phyloP scores from a whole-genome alignment of 35 echinoderm and acorn worm species.

The Lytechinus variegatus region DNA sequence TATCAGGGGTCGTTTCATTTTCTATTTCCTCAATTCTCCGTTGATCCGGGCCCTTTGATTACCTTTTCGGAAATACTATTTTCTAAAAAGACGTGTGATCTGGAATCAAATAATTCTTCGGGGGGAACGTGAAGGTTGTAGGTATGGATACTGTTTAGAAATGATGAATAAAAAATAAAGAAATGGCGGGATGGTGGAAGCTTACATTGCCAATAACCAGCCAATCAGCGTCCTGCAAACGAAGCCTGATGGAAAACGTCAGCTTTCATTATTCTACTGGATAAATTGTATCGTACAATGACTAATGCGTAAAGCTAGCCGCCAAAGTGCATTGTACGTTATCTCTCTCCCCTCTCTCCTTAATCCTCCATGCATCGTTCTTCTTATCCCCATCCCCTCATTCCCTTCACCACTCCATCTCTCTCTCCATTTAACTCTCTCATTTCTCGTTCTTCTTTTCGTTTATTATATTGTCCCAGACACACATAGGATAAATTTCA shows the following conservation, averaged over 20 bases:
- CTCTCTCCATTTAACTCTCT: background rate
- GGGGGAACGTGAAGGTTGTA: background rate
- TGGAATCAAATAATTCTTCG: conserved; percentile 12
- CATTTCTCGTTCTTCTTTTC: background rate
- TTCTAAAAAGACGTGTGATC: background rate
- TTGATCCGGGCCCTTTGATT: background rate
- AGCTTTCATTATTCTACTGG: conserved; percentile 32
- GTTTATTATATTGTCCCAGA: background rate
- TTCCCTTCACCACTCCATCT: background rate
- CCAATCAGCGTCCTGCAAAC: background rate
- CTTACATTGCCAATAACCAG: conserved; percentile 14
- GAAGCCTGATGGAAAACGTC: conserved; percentile 25
- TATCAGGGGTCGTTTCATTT: background rate
- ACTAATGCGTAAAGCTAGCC: conserved; percentile 38
- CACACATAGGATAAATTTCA: no score
- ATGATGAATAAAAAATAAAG: conserved; percentile 8
- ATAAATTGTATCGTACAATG: conserved; percentile 22
- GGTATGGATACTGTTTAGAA: background rate
- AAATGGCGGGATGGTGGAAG: background rate
- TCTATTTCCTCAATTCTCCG: background rate
- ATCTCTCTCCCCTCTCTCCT: background rate
- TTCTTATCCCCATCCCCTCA: background rate
- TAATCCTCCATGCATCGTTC: background rate
- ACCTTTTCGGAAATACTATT: conserved; percentile 4
- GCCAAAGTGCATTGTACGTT: background rate